Evolutionary conservation across 2,888 invertebrate species (phyloP), one percentile per base, ranked within the genome.

Genomic region (Embidobia sp.): DNA sequence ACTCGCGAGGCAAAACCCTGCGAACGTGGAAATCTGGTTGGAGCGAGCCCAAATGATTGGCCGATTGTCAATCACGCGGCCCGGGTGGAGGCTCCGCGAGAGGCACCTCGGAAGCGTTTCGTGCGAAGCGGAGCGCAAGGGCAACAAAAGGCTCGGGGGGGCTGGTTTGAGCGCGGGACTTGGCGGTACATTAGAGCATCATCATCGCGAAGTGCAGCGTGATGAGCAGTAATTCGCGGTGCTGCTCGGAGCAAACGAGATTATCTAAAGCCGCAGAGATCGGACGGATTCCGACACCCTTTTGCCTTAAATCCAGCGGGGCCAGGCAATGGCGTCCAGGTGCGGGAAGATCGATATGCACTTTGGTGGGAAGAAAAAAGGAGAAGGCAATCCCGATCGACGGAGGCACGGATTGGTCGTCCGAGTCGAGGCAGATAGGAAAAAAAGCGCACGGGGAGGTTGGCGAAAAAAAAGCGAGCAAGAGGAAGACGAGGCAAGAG

Each of bases 261-360:
- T 79, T 75, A 74, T 69, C 73, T 29, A 77, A 70, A 75, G 75
- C 72, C 75, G 75, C 74, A 77, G 74, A 77, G 77, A 79, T 79
- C 77, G 77, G 74, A 79, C 77, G 75, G 75, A 74, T 77, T 77
- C 67, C 77, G 75, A 72, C 75, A 77, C 72, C 75, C 77, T 75
- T 74, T 75, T 79, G 75, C 79, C 79, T 77, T 79, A 79, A 79
- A 79, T 77, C 77, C 77, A 69, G 72, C 73, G 72, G 79, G 77
- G 77, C 79, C 77, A 77, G 75, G 78, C 78, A 78, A 79, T 79
- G 72, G 79, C 79, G 77, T 77, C 75, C 79, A 79, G 79, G 79
- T 77, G 77, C 75, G 75, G 77, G 75, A 79, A 77, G 79, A 77
- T 75, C 79, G 79, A 79, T 79, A 77, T 77, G 75, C 67, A 77